Conservation (phyloP, 2,888 invertebrate species). For the Hanleya hanleyi region DNA sequence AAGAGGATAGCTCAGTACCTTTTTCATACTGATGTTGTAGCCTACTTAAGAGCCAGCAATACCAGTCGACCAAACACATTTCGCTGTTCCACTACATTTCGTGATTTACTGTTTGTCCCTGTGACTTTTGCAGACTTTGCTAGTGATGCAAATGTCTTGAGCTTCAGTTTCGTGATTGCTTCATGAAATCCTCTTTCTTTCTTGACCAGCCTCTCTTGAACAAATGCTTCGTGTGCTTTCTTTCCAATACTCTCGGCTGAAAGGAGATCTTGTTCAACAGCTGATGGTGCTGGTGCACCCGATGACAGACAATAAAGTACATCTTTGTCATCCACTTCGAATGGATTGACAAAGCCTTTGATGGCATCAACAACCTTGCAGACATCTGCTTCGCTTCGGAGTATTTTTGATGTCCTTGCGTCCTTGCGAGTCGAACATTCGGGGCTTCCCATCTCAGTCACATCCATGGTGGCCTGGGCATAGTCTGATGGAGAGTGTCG, state of each 20-base stretch:
- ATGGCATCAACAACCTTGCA: slow-evolving; percentile 18
- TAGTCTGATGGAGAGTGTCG: slow-evolving; percentile 23
- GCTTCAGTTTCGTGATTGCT: neutral
- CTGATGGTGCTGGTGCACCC: slow-evolving; percentile 23
- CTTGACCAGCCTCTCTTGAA: slow-evolving; percentile 18
- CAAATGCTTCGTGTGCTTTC: slow-evolving; percentile 16
- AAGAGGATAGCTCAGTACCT: neutral
- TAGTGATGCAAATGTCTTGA: neutral
- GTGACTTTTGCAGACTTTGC: slow-evolving; percentile 5
- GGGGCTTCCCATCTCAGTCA: slow-evolving; percentile 18
- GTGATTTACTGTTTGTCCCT: neutral
- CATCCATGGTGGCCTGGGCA: slow-evolving; percentile 19
- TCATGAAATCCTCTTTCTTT: neutral
- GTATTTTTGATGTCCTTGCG: slow-evolving; percentile 11
- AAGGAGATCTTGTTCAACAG: slow-evolving; percentile 21
- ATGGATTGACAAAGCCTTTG: slow-evolving; percentile 26
- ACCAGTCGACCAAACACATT: slow-evolving; percentile 9
- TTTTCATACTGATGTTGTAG: slow-evolving; percentile 7
- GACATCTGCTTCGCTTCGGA: slow-evolving; percentile 19
- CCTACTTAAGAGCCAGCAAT: neutral
- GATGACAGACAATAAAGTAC: slow-evolving; percentile 34
- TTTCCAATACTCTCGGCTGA: slow-evolving; percentile 12
- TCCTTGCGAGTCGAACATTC: slow-evolving; percentile 26
- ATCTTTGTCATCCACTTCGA: slow-evolving; percentile 14
- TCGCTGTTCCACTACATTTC: neutral